phyloP scores from a whole-genome alignment of 2,888 invertebrate genomes.

The Cataglyphis albicans region DNA sequence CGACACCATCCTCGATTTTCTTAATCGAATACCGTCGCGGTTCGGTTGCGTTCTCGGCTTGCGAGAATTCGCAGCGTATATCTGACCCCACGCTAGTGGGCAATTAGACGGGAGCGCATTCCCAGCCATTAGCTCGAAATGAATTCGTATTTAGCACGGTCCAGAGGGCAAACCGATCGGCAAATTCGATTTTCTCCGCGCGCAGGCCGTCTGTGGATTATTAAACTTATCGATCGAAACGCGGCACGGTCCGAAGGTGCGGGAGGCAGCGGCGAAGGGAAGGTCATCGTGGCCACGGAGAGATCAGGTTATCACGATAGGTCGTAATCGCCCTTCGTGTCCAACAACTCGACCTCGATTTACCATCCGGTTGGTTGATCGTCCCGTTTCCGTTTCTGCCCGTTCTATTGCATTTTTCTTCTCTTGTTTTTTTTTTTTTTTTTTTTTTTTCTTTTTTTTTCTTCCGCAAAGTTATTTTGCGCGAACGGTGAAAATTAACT shows the following conservation, averaged over 20 bases:
- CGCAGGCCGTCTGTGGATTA: conserved; percentile 65
- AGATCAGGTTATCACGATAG: conserved; percentile 21
- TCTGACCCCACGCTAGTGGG: conserved; percentile 59
- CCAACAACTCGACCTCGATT: conserved; percentile 32
- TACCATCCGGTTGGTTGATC: conserved; percentile 10
- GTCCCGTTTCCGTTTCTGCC: conserved; percentile 3
- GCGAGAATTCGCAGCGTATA: conserved; percentile 53
- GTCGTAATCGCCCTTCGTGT: conserved; percentile 34
- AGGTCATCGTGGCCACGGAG: conserved; percentile 18
- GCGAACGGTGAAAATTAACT: conserved; percentile 27
- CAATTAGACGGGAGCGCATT: conserved; percentile 73
- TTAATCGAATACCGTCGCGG: conserved; percentile 52
- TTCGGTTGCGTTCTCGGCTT: conserved; percentile 15
- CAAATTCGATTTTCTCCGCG: conserved; percentile 72
- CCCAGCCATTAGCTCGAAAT: conserved; percentile 76
- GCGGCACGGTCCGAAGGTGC: not conserved
- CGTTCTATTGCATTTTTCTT: not conserved
- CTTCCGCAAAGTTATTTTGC: not conserved
- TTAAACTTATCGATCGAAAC: conserved; percentile 70
- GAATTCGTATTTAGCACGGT: conserved; percentile 74
- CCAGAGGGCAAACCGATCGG: conserved; percentile 67
- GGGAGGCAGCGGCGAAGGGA: not conserved
- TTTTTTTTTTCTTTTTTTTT: not conserved
- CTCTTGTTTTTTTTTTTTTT: not conserved
- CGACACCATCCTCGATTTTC: conserved; percentile 47